Percentiles rank a stretch among this genome's conserved stretches.
Evolutionary conservation across 2,888 invertebrate genomes (phyloP).

Genomic region (Sesia apiformis): DNA sequence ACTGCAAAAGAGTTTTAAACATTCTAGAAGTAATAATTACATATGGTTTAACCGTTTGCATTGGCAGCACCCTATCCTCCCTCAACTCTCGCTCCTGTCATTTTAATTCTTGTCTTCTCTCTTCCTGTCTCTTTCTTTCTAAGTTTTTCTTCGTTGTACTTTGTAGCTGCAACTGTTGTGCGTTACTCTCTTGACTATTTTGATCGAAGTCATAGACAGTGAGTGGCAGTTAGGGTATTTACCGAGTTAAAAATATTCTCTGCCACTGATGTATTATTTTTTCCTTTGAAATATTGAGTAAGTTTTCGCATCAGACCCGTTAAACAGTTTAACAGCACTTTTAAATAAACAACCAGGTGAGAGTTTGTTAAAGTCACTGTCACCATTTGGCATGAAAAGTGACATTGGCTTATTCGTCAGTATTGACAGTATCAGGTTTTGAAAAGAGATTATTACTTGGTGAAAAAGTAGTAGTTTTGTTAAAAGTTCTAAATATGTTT

Average conservation of each 20-base stretch:
- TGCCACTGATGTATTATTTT: conserved; percentile 50
- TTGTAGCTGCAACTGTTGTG: conserved; percentile 8
- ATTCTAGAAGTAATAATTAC: no score
- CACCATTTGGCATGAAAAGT: conserved; percentile 30
- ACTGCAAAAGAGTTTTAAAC: no score
- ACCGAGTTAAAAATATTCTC: conserved; percentile 48
- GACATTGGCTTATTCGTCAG: conserved; percentile 14
- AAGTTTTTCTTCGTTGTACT: conserved; percentile 17
- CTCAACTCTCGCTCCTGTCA: conserved; percentile 8
- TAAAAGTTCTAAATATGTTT: conserved; percentile 39
- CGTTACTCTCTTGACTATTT: conserved; percentile 10
- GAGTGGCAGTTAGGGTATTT: conserved; percentile 17
- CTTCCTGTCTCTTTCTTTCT: conserved; percentile 18
- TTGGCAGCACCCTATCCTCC: conserved; percentile 9
- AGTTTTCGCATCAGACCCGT: conserved; percentile 26
- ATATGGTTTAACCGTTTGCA: no score
- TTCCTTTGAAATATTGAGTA: conserved; percentile 51
- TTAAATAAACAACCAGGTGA: conserved; percentile 57
- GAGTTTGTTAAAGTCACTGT: conserved; percentile 17
- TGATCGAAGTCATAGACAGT: conserved; percentile 46
- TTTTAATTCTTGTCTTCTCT: conserved; percentile 17
- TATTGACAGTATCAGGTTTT: conserved; percentile 12
- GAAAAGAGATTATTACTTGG: conserved; percentile 23
- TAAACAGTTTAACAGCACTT: conserved; percentile 30
- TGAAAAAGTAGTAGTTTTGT: conserved; percentile 16